These are phyloP conservation scores for Amphiprion ocellaris DNA, from an alignment of 2,113 vertebrate genomes.

Conservation along the genomic window DNA sequence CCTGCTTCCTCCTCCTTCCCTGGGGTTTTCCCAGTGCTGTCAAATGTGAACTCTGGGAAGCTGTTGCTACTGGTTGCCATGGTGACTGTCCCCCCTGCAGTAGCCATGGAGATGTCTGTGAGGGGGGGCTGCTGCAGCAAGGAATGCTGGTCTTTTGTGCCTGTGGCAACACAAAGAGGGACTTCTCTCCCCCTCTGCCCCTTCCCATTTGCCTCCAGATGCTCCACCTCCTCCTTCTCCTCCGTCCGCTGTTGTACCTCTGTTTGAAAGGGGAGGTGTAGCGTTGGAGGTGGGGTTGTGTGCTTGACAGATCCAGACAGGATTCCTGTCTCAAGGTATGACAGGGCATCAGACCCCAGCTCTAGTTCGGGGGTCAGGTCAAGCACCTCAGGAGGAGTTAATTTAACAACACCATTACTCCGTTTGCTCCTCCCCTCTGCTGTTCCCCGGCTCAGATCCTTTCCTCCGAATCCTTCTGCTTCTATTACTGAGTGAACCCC, in stretches of 20 bases:
- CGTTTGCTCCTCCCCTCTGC: constrained; percentile 31
- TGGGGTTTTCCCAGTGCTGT: constrained; percentile 56
- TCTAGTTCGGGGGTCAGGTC: constrained; percentile 74
- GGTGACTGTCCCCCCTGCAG: constrained; percentile 59
- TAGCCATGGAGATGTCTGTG: constrained; percentile 55
- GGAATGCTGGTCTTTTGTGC: constrained; percentile 83
- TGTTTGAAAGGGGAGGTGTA: neutral
- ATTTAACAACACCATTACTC: constrained; percentile 48
- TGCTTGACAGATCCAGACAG: constrained; percentile 8
- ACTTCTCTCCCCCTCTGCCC: constrained; percentile 45
- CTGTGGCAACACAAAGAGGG: constrained; percentile 77
- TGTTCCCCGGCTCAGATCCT: constrained; percentile 24
- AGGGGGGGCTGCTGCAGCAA: constrained; percentile 58
- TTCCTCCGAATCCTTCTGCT: constrained; percentile 11
- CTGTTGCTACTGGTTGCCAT: constrained; percentile 72
- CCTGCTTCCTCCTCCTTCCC: constrained; percentile 37
- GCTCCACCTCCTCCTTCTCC: constrained; percentile 29
- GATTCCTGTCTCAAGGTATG: constrained; percentile 62
- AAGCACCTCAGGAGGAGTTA: constrained; percentile 48
- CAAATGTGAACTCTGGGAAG: constrained; percentile 67
- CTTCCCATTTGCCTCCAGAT: constrained; percentile 29
- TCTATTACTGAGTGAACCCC: constrained; percentile 2
- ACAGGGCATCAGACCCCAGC: constrained; percentile 77
- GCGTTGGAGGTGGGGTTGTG: neutral
- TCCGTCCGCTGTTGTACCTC: constrained; percentile 23